A percentile compares a stretch with the other conserved stretches of the same genome.
Evolutionary conservation across 2,888 invertebrate genomes (phyloP).

Genomic region (Octodonta nipae): DNA sequence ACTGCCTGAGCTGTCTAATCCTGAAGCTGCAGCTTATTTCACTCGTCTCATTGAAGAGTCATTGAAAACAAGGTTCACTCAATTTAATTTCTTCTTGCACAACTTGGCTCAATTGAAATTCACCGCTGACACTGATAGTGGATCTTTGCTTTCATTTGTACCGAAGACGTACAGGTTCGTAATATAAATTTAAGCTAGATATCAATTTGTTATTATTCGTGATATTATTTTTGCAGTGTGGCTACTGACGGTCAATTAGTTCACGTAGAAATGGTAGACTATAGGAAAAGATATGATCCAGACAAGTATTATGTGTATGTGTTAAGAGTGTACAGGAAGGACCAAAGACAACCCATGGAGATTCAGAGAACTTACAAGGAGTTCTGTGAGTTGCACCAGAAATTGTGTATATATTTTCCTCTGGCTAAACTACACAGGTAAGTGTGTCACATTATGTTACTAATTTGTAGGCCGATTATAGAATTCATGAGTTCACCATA

Average conservation of each 20-base stretch:
- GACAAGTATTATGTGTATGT: conserved; percentile 96
- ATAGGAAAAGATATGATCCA: conserved; percentile 89
- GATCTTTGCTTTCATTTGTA: conserved; percentile 79
- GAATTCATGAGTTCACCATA: too few relatives aligned
- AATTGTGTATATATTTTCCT: conserved; percentile 82
- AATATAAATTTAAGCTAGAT: conserved; percentile 4
- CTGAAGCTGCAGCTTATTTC: conserved; percentile 92
- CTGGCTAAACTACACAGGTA: conserved; percentile 81
- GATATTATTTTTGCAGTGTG: conserved; percentile 45
- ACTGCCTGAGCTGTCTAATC: conserved; percentile 77
- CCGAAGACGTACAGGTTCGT: conserved; percentile 85
- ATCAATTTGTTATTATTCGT: conserved; percentile 4
- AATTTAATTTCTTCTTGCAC: conserved; percentile 96
- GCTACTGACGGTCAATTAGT: conserved; percentile 78
- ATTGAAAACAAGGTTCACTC: conserved; percentile 83
- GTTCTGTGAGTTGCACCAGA: conserved; percentile 91
- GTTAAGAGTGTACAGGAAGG: conserved; percentile 67
- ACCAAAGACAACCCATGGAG: conserved; percentile 73
- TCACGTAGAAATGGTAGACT: conserved; percentile 72
- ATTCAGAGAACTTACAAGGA: conserved; percentile 92
- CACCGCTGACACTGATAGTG: conserved; percentile 70
- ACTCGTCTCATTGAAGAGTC: conserved; percentile 92
- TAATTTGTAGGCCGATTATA: too few relatives aligned
- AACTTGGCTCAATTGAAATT: conserved; percentile 60
- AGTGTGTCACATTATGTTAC: too few relatives aligned